These are phyloP conservation scores for Australoheros facetus DNA, from an alignment of 2,797 vertebrate genomes.

Conservation along the genomic window DNA sequence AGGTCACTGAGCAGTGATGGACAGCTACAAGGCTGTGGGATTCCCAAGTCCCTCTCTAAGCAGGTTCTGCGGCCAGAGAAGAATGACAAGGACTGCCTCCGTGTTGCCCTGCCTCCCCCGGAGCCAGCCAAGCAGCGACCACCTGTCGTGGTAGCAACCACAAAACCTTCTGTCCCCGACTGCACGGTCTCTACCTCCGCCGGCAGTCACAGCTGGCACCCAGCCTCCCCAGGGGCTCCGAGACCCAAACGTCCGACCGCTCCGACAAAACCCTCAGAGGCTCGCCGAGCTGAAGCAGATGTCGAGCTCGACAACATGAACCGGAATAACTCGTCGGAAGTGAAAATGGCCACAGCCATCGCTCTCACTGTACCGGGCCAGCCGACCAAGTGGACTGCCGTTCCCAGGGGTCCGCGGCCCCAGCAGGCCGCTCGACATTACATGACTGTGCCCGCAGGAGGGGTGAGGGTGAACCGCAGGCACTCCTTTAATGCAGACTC, in stretches of 20 bases:
- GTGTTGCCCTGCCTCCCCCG: conserved; percentile 72
- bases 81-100: conserved; percentile 85
- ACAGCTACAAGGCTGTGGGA: conserved; percentile 86
- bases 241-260: conserved; percentile 86
- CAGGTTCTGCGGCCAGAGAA: conserved; percentile 87
- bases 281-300: conserved; percentile 79
- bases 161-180: conserved; percentile 88
- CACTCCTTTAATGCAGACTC: conserved; percentile 88
- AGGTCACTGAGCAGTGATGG: conserved; percentile 92
- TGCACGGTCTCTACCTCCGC: conserved; percentile 90
- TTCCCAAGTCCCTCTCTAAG: conserved; percentile 91
- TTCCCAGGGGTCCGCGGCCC: conserved; percentile 82
- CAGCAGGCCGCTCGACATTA: conserved; percentile 86
- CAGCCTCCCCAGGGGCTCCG: conserved; percentile 83
- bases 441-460: conserved; percentile 90
- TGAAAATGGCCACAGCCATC: conserved; percentile 53
- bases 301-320: conserved; percentile 91
- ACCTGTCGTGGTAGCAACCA: conserved; percentile 22
- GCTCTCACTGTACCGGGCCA: conserved; percentile 71
- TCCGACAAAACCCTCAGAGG: conserved; percentile 77
- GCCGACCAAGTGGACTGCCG: conserved; percentile 76
- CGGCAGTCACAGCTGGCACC: conserved; percentile 90
- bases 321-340: conserved; percentile 93
- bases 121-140: conserved; percentile 70
- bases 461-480: conserved; percentile 84